Evolutionary conservation across 2,888 invertebrate genomes (phyloP).

Genomic region (Asteroscopus sphinx): DNA sequence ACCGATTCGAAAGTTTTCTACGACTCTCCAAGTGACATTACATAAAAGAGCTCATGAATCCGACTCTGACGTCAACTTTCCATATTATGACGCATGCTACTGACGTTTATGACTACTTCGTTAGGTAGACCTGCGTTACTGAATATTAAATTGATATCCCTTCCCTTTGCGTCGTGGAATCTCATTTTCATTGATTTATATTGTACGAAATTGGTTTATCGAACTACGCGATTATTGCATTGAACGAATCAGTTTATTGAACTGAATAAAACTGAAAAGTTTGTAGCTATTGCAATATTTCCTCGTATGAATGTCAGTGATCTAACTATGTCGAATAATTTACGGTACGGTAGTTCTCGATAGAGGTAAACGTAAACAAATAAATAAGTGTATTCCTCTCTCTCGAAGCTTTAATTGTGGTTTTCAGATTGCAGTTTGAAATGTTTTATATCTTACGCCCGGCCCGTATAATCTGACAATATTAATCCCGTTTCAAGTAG

Average conservation of each 20-base stretch:
- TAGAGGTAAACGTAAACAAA: background rate
- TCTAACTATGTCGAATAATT: constrained; percentile 5
- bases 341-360: background rate
- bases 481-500: constrained; percentile 65
- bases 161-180: constrained; percentile 64
- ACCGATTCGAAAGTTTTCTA: constrained; percentile 72
- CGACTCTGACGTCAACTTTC: constrained; percentile 63
- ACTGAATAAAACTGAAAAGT: constrained; percentile 69
- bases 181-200: constrained; percentile 73
- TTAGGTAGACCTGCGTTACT: constrained; percentile 60
- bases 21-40: constrained; percentile 75
- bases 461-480: constrained; percentile 52
- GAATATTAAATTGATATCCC: constrained; percentile 70
- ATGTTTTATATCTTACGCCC: constrained; percentile 34
- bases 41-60: constrained; percentile 75
- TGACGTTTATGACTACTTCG: constrained; percentile 63
- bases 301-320: constrained; percentile 32
- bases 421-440: constrained; percentile 39
- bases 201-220: constrained; percentile 76
- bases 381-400: background rate
- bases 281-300: constrained; percentile 57
- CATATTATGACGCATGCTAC: constrained; percentile 63
- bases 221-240: constrained; percentile 75
- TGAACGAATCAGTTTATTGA: constrained; percentile 72
- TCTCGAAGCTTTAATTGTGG: constrained; percentile 27